phyloP scores from a whole-genome alignment of 2,113 vertebrate species.

The Hydrolagus affinis region DNA sequence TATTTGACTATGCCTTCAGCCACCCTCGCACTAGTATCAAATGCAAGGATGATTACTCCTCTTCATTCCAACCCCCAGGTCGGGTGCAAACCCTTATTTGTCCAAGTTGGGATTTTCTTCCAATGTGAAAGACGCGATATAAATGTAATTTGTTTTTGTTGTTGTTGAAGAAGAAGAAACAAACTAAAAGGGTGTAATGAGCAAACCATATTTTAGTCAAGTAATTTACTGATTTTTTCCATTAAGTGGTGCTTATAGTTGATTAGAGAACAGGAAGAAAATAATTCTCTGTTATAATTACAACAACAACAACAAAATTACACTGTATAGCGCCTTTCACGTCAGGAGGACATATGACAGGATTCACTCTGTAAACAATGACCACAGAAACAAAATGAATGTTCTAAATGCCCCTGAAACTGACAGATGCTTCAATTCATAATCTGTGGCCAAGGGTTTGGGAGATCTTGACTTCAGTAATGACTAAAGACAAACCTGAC shows the following conservation, averaged over 20 bases:
- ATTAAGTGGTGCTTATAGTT: not conserved
- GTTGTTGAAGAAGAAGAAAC: not conserved
- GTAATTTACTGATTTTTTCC: not conserved
- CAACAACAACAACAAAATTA: too few species aligned
- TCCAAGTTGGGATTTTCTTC: too few species aligned
- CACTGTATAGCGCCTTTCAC: too few species aligned
- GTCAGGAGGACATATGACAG: too few species aligned
- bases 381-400: not conserved
- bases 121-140: too few species aligned
- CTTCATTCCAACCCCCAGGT: too few species aligned
- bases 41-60: too few species aligned
- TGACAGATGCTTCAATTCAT: not conserved
- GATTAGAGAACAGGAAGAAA: not conserved
- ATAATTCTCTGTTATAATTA: not conserved
- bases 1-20: too few species aligned
- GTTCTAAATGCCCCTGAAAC: not conserved
- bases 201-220: not conserved
- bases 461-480: not conserved
- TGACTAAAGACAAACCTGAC: not conserved
- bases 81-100: too few species aligned
- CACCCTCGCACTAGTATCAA: too few species aligned
- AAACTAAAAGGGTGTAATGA: not conserved
- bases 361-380: not conserved
- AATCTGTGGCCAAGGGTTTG: not conserved
- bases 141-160: too few species aligned